Evolutionary conservation across 2,888 invertebrate species (phyloP).

Genomic region (Oxytorus armatus): DNA sequence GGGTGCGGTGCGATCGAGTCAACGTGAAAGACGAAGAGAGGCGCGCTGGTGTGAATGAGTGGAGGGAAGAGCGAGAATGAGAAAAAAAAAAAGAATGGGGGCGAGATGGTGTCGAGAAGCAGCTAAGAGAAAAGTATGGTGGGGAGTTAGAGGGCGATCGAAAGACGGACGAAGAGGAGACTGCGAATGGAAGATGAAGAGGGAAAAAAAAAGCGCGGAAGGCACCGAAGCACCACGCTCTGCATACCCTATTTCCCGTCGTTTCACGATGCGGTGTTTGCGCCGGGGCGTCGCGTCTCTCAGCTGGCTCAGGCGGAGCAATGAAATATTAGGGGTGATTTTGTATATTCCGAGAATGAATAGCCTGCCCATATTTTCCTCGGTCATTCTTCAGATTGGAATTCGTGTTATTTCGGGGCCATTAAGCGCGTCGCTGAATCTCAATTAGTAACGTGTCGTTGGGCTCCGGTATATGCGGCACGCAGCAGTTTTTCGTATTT

Average conservation of each 20-base stretch:
- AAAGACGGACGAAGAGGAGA: conserved; percentile 52
- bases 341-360: conserved; percentile 79
- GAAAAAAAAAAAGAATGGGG: conserved; percentile 52
- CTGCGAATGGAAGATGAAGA: conserved; percentile 39
- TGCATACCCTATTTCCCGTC: conserved; percentile 30
- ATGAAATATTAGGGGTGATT: conserved; percentile 83
- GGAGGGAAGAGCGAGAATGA: conserved; percentile 19
- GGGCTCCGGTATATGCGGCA: conserved; percentile 22
- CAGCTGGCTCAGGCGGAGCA: conserved; percentile 76
- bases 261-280: conserved; percentile 27
- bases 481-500: conserved; percentile 57
- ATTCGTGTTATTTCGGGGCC: conserved; percentile 82
- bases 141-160: conserved; percentile 46
- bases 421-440: conserved; percentile 82
- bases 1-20: too few species aligned
- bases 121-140: conserved; percentile 41
- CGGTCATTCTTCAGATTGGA: conserved; percentile 81
- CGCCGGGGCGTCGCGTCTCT: conserved; percentile 61
- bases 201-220: conserved; percentile 17
- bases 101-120: conserved; percentile 44
- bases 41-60: too few species aligned
- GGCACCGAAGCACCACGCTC: conserved; percentile 19
- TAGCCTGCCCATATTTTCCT: conserved; percentile 77
- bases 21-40: conserved; percentile 11
- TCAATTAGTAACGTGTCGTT: conserved; percentile 80